Conservation (phyloP, 2,888 invertebrate species). For the Micoletzkya japonica region DNA sequence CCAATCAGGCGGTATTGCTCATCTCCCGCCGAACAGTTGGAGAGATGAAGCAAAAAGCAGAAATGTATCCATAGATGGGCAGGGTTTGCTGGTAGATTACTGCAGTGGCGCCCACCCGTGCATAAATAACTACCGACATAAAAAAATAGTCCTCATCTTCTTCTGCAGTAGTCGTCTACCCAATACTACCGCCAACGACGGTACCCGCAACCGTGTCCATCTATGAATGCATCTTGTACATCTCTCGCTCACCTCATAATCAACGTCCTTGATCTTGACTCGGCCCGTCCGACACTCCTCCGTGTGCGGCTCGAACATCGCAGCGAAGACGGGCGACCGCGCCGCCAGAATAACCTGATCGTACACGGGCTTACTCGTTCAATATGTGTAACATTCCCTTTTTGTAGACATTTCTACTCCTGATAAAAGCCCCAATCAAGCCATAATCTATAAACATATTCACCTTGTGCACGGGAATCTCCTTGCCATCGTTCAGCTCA, state of each 20-base stretch:
- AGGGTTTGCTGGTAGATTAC: background rate
- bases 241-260: slow-evolving; percentile 41
- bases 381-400: background rate
- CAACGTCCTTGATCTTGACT: slow-evolving; percentile 46
- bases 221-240: background rate
- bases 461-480: slow-evolving; percentile 40
- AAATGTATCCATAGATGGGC: background rate
- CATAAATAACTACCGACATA: no score
- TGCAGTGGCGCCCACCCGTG: no score
- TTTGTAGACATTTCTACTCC: background rate
- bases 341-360: slow-evolving; percentile 44
- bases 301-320: slow-evolving; percentile 58
- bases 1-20: no score
- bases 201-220: background rate
- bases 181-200: background rate
- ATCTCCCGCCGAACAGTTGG: no score
- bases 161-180: background rate
- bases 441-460: background rate
- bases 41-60: no score
- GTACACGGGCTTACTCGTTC: no score
- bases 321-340: slow-evolving; percentile 54
- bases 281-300: slow-evolving; percentile 46
- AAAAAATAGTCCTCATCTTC: background rate
- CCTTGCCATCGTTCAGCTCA: slow-evolving; percentile 40
- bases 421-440: background rate